phyloP scores from a whole-genome alignment of 2,113 vertebrate genomes.

The Apteryx mantelli region DNA sequence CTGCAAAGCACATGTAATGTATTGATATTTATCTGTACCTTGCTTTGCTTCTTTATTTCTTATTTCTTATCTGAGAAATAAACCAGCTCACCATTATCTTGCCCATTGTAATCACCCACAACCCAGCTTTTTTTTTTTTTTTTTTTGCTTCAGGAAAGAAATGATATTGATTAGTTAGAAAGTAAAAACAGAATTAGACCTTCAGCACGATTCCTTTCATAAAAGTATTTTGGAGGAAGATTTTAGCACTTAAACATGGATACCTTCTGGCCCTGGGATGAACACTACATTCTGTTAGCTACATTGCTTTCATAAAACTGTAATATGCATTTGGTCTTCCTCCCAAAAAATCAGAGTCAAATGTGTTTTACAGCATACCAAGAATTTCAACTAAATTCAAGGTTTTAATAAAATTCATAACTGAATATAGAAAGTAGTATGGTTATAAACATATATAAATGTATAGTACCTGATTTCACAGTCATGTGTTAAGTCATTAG shows the following conservation, averaged over 20 bases:
- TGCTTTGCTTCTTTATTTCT: neutral
- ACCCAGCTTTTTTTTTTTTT: neutral
- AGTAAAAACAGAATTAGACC: slow-evolving; percentile 19
- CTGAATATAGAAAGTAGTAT: neutral
- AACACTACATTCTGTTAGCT: slow-evolving; percentile 8
- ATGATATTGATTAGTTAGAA: slow-evolving; percentile 43
- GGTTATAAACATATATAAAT: neutral
- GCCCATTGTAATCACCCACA: neutral
- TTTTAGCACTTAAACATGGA: neutral
- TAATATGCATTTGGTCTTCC: slow-evolving; percentile 1
- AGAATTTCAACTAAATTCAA: neutral
- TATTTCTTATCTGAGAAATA: slow-evolving; percentile 15
- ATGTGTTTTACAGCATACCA: neutral
- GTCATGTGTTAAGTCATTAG: neutral
- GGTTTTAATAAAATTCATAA: neutral
- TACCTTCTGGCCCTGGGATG: neutral
- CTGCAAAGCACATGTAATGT: neutral
- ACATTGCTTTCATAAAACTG: slow-evolving; percentile 3
- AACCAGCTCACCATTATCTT: neutral
- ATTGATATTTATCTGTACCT: neutral
- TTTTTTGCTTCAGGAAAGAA: slow-evolving; percentile 4
- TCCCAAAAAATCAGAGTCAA: neutral
- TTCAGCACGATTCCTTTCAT: neutral
- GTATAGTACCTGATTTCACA: neutral
- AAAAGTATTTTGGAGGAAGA: neutral